phyloP scores from a whole-genome alignment of 2,888 invertebrate genomes.

The Callosobruchus maculatus region DNA sequence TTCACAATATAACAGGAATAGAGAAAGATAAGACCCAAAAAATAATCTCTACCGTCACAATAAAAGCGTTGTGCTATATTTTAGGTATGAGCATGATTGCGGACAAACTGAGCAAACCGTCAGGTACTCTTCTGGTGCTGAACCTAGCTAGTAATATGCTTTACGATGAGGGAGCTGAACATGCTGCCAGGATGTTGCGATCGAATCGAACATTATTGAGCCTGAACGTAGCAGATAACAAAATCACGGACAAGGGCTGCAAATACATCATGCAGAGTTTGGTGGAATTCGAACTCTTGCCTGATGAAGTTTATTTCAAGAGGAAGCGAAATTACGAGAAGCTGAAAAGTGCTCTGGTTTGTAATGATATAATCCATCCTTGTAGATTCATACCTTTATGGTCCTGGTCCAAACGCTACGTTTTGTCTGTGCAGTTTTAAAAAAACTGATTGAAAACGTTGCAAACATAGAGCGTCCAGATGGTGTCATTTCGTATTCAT shows the following conservation, averaged over 20 bases:
- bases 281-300: conserved; percentile 35
- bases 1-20: too few relatives aligned
- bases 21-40: too few relatives aligned
- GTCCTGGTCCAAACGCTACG: too few relatives aligned
- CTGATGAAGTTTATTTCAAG: conserved; percentile 34
- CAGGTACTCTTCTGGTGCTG: conserved; percentile 32
- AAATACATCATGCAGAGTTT: conserved; percentile 25
- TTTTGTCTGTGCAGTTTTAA: too few relatives aligned
- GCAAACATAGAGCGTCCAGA: too few relatives aligned
- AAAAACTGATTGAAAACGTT: too few relatives aligned
- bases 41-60: too few relatives aligned
- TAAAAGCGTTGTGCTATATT: background rate
- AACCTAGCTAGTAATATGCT: conserved; percentile 45
- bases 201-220: conserved; percentile 32
- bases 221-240: conserved; percentile 39
- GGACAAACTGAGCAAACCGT: conserved; percentile 24
- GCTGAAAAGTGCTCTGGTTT: background rate
- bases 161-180: conserved; percentile 36
- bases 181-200: conserved; percentile 40
- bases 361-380: background rate
- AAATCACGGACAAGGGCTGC: conserved; percentile 34
- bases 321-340: background rate
- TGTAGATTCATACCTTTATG: too few relatives aligned
- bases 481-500: too few relatives aligned
- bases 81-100: conserved; percentile 34